Conservation (phyloP, 2,888 invertebrate genomes). For the Alentia gelatinosa region DNA sequence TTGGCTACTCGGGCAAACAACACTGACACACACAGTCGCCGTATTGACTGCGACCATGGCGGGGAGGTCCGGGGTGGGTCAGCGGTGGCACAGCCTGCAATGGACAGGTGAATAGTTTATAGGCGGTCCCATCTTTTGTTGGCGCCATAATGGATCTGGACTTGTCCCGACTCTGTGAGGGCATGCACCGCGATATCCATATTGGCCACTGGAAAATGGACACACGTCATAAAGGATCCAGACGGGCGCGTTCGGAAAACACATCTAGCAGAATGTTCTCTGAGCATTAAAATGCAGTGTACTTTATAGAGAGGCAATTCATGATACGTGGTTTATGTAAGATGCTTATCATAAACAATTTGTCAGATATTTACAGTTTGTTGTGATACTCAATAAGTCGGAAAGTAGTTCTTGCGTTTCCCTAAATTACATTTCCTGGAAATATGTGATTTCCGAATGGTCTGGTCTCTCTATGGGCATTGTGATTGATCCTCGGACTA, state of each 20-base stretch:
- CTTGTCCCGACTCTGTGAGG: slow-evolving; percentile 14
- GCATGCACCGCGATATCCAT: slow-evolving; percentile 36
- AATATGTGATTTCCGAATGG: not conserved
- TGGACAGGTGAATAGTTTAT: slow-evolving; percentile 46
- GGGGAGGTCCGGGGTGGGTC: not conserved
- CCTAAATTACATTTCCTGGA: no score
- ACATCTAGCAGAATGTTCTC: not conserved
- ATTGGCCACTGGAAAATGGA: slow-evolving; percentile 41
- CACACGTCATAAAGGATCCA: slow-evolving; percentile 3
- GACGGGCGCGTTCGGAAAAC: not conserved
- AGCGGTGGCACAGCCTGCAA: not conserved
- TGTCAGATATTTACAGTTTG: no score
- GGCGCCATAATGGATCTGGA: slow-evolving; percentile 25
- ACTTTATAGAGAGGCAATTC: no score
- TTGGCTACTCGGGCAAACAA: slow-evolving; percentile 41
- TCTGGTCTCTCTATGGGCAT: not conserved
- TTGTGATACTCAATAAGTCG: no score
- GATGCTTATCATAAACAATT: no score
- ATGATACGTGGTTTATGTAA: no score
- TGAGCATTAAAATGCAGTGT: no score
- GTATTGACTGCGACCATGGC: not conserved
- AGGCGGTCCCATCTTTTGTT: slow-evolving; percentile 19
- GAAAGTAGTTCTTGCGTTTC: no score
- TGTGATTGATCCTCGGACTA: slow-evolving; percentile 25
- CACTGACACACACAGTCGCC: slow-evolving; percentile 4